Evolutionary conservation across 92 coral and sea anemone species (phyloP).

Genomic region (Palythoa caribaeorum): DNA sequence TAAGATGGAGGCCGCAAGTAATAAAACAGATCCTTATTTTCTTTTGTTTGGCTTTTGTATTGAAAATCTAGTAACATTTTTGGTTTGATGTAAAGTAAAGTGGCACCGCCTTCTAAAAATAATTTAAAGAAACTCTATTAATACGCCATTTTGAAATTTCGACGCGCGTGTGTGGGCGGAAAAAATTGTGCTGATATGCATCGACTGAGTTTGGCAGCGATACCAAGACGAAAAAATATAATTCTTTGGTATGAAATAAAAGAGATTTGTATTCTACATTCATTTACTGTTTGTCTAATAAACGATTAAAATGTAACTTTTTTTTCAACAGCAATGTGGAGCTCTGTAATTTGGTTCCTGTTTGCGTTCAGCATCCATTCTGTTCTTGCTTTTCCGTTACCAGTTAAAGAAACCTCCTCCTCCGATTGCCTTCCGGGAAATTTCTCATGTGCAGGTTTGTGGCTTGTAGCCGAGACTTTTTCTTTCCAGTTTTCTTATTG

Average conservation of each 20-base stretch:
- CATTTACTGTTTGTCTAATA: neutral
- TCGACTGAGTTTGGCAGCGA: too few relatives aligned
- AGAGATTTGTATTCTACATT: neutral
- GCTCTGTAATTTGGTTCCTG: neutral
- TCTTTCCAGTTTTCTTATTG: neutral
- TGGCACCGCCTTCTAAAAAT: too few relatives aligned
- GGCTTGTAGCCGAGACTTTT: neutral
- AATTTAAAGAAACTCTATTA: too few relatives aligned
- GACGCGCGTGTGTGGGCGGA: too few relatives aligned
- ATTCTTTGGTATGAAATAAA: neutral
- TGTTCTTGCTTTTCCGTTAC: neutral
- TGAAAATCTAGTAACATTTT: too few relatives aligned
- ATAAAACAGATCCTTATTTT: too few relatives aligned
- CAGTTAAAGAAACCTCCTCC: neutral
- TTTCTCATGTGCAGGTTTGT: constrained; percentile 19
- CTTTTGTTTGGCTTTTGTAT: too few relatives aligned
- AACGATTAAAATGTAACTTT: neutral
- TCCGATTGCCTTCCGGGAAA: neutral
- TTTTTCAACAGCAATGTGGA: neutral
- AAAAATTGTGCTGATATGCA: too few relatives aligned
- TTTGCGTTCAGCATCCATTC: neutral
- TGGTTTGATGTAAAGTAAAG: too few relatives aligned
- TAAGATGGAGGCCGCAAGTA: too few relatives aligned
- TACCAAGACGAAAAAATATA: neutral
- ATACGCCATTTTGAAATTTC: too few relatives aligned